Evolutionary conservation across 1,140 invertebrate species (phyloP).

Genomic region (Onthophagus taurus): DNA sequence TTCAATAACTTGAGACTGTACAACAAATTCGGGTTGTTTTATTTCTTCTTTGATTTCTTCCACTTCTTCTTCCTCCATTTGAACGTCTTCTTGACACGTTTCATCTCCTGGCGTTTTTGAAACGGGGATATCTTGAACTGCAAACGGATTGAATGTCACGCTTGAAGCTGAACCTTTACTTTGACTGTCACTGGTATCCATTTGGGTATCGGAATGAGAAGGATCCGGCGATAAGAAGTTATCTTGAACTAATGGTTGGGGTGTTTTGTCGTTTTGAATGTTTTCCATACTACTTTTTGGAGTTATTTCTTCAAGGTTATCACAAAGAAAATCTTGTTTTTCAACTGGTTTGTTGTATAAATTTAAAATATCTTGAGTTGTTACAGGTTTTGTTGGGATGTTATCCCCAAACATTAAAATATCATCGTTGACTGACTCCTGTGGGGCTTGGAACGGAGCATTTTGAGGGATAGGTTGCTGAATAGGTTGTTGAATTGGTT

Average conservation of each 20-base stretch:
- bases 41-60: too few species aligned
- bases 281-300: not conserved
- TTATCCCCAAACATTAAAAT: slow-evolving; percentile 40
- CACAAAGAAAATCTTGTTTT: slow-evolving; percentile 33
- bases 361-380: slow-evolving; percentile 55
- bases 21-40: too few species aligned
- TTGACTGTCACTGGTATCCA: slow-evolving; percentile 36
- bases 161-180: slow-evolving; percentile 36
- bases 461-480: not conserved
- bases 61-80: not conserved
- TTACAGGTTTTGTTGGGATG: slow-evolving; percentile 30
- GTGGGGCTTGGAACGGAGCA: slow-evolving; percentile 13
- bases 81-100: slow-evolving; percentile 8
- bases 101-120: slow-evolving; percentile 24
- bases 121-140: slow-evolving; percentile 39
- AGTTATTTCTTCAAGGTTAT: slow-evolving; percentile 23
- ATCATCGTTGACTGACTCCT: slow-evolving; percentile 38
- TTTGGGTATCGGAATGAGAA: slow-evolving; percentile 30
- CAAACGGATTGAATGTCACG: slow-evolving; percentile 42
- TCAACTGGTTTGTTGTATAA: slow-evolving; percentile 48
- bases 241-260: slow-evolving; percentile 16
- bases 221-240: slow-evolving; percentile 31
- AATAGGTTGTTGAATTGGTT: not conserved
- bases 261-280: not conserved
- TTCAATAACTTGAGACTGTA: not conserved